Evolutionary conservation across 2,113 vertebrate genomes (phyloP).

Genomic region (Noctilio leporinus): DNA sequence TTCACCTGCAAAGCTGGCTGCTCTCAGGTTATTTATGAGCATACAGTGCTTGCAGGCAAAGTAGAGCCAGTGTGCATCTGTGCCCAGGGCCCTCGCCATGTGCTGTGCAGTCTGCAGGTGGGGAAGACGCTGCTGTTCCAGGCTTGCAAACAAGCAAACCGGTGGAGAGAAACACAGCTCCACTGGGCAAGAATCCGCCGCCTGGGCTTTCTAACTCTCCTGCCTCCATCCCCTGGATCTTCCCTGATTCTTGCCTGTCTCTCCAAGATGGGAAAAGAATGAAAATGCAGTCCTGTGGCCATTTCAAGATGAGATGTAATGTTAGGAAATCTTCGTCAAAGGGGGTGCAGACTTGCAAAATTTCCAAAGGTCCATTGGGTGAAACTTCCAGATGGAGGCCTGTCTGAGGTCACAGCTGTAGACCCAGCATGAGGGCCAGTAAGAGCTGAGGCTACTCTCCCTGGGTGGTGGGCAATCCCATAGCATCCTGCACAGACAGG

Average conservation of each 20-base stretch:
- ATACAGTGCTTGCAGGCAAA: not conserved
- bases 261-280: not conserved
- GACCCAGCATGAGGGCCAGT: not conserved
- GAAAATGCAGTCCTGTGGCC: not conserved
- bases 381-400: not conserved
- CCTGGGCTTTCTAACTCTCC: not conserved
- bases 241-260: not conserved
- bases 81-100: rapidly evolving
- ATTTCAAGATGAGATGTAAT: not conserved
- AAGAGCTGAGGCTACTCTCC: not conserved
- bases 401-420: not conserved
- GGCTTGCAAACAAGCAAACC: not conserved
- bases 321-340: not conserved
- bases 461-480: not conserved
- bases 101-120: not conserved
- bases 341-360: not conserved
- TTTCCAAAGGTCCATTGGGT: not conserved
- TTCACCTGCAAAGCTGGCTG: slow-evolving; percentile 30
- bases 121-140: not conserved
- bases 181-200: not conserved
- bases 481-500: not conserved
- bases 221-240: not conserved
- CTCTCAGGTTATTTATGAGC: slow-evolving; percentile 30
- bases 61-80: not conserved
- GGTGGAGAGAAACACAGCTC: not conserved